A percentile compares a stretch with the other conserved stretches of the same genome.
phyloP scores from a whole-genome alignment of 2,888 invertebrate species.

The Macrosoma leucophasiata region DNA sequence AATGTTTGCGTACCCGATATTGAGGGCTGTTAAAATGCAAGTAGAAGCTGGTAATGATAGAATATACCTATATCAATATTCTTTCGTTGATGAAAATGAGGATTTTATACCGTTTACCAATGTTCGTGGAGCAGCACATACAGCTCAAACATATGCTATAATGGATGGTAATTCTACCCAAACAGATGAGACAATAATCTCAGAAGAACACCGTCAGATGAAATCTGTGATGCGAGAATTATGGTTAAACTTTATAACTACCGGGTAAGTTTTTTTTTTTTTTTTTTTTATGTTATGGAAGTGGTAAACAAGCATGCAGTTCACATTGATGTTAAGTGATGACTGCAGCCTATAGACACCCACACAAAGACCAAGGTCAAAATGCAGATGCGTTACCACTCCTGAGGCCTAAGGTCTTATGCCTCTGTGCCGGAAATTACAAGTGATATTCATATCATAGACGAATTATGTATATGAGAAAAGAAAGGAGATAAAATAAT shows the following conservation, averaged over 20 bases:
- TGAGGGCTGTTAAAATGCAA: conserved; percentile 28
- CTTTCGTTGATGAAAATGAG: conserved; percentile 31
- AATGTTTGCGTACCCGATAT: conserved; percentile 29
- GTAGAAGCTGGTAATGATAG: conserved; percentile 25
- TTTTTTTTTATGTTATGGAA: too few species aligned
- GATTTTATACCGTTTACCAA: conserved; percentile 27
- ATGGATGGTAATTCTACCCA: conserved; percentile 29
- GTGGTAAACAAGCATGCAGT: too few species aligned
- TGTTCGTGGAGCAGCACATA: conserved; percentile 33
- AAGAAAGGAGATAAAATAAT: too few species aligned
- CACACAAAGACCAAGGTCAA: too few species aligned
- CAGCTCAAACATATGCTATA: conserved; percentile 32
- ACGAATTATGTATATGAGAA: too few species aligned
- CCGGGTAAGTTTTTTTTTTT: conserved; percentile 34
- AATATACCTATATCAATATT: conserved; percentile 37
- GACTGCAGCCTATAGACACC: too few species aligned
- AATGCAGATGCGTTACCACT: too few species aligned
- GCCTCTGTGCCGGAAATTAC: too few species aligned
- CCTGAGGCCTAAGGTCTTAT: too few species aligned
- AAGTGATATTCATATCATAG: too few species aligned
- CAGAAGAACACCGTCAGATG: conserved; percentile 26
- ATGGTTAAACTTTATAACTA: conserved; percentile 40
- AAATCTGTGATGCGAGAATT: conserved; percentile 30
- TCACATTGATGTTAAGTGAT: too few species aligned
- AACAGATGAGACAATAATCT: conserved; percentile 20